These are phyloP conservation scores for Dyspetes luteomarginatus DNA, from an alignment of 2,888 invertebrate species.

Conservation along the genomic window DNA sequence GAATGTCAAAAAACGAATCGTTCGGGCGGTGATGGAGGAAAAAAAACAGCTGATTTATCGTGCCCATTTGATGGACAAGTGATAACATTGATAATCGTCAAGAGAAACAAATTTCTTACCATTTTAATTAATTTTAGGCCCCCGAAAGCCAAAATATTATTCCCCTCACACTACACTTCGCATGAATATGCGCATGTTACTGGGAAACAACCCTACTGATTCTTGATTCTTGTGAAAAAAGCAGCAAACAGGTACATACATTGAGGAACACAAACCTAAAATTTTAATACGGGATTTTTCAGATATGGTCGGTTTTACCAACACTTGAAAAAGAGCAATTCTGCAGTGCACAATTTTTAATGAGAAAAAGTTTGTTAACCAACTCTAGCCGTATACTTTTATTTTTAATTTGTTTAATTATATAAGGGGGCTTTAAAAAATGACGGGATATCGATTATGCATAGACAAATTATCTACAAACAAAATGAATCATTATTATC, in stretches of 20 bases:
- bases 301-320: background rate
- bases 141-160: conserved; percentile 83
- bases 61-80: conserved; percentile 4
- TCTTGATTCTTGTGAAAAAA: conserved; percentile 35
- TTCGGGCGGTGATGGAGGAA: conserved; percentile 3
- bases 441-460: no score
- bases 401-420: no score
- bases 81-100: conserved; percentile 4
- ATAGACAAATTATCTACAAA: no score
- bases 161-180: conserved; percentile 80
- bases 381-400: no score
- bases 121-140: conserved; percentile 80
- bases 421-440: no score
- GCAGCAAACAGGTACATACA: conserved; percentile 27
- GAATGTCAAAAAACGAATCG: conserved; percentile 58
- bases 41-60: conserved; percentile 57
- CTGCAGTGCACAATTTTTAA: no score
- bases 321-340: no score
- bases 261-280: background rate
- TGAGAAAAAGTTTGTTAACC: no score
- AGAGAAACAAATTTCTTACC: conserved; percentile 69
- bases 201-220: conserved; percentile 32
- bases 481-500: no score
- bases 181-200: conserved; percentile 78
- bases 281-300: conserved; percentile 8